Percentiles rank a stretch among this genome's conserved stretches.
Evolutionary conservation across 2,113 vertebrate genomes (phyloP).

Genomic region (Atrichornis clamosus): DNA sequence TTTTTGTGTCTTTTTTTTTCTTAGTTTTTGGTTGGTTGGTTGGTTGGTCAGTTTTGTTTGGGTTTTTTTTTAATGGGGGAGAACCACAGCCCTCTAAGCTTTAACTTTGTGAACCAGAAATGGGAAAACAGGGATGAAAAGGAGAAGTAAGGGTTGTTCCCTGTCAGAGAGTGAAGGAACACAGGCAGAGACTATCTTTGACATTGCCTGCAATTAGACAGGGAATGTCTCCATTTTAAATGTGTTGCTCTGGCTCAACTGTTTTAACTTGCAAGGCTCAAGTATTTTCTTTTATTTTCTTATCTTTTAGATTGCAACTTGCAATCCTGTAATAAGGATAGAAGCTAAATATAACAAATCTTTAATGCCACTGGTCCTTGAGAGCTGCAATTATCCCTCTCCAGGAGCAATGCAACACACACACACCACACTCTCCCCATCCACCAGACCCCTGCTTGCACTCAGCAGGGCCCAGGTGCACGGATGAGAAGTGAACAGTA

Average conservation of each 20-base stretch:
- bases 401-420: not conserved
- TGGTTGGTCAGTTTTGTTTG: not conserved
- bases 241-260: not conserved
- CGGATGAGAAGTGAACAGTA: rapidly evolving
- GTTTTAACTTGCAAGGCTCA: not conserved
- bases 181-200: not conserved
- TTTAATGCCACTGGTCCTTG: not conserved
- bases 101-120: not conserved
- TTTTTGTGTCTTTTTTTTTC: not conserved
- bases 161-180: not conserved
- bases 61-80: not conserved
- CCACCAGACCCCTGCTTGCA: not conserved
- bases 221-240: not conserved
- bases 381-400: not conserved
- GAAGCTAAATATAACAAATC: not conserved
- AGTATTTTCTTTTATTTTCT: not conserved
- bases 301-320: not conserved
- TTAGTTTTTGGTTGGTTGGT: not conserved
- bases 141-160: not conserved
- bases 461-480: rapidly evolving
- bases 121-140: not conserved
- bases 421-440: not conserved
- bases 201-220: not conserved
- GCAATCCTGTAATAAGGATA: not conserved
- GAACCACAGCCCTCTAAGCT: not conserved